phyloP scores from a whole-genome alignment of 2,888 invertebrate genomes.

The Sturmia bella region DNA sequence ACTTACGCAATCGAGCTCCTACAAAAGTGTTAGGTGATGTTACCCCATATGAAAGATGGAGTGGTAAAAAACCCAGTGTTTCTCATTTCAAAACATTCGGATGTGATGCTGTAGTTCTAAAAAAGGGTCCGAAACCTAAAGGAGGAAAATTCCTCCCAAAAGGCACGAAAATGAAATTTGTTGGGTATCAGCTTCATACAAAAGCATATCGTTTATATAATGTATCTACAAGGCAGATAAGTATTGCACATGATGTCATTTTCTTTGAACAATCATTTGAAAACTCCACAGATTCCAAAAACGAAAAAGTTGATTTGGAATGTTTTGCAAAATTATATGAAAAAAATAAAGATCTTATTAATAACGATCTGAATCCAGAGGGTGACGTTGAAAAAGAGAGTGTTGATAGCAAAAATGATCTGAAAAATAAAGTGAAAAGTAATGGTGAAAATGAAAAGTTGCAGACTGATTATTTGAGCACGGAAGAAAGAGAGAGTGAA shows the following conservation, averaged over 20 bases:
- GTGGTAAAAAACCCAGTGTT: background rate
- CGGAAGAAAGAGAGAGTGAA: background rate
- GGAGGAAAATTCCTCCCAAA: background rate
- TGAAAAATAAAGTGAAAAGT: too few relatives aligned
- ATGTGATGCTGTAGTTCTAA: background rate
- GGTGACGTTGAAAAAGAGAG: too few relatives aligned
- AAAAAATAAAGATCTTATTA: too few relatives aligned
- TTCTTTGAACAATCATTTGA: constrained; percentile 1
- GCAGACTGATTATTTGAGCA: too few relatives aligned
- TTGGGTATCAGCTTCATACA: background rate
- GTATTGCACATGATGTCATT: background rate
- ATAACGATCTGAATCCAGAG: too few relatives aligned
- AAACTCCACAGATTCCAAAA: too few relatives aligned
- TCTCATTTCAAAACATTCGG: background rate
- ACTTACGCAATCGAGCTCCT: background rate
- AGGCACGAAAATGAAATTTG: constrained; percentile 2
- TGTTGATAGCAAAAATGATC: too few relatives aligned
- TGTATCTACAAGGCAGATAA: background rate
- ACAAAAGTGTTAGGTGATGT: background rate
- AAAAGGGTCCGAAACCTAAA: background rate
- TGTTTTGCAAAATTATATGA: too few relatives aligned
- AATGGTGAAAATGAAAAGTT: too few relatives aligned
- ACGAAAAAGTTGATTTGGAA: too few relatives aligned
- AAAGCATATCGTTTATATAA: background rate
- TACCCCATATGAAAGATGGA: background rate